These are phyloP conservation scores for Perognathus longimembris DNA, from an alignment of 2,113 vertebrate species.

Conservation along the genomic window DNA sequence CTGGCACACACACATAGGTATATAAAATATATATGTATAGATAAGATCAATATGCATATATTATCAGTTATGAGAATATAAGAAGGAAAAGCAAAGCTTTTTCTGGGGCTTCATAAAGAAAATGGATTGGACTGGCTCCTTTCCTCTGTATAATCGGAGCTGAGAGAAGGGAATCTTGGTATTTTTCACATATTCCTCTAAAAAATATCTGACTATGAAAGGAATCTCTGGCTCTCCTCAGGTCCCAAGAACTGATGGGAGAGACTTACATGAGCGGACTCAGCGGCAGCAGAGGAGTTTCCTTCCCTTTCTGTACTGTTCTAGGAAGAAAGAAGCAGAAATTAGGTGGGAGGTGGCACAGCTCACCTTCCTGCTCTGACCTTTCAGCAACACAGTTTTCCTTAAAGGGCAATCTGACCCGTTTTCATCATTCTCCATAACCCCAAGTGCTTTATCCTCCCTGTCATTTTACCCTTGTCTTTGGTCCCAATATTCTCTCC, in stretches of 20 bases:
- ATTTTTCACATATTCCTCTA: neutral
- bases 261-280: conserved; percentile 40
- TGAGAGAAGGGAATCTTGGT: neutral
- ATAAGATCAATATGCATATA: too few relatives aligned
- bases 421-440: neutral
- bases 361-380: neutral
- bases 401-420: neutral
- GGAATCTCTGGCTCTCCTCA: neutral
- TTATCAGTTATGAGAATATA: neutral
- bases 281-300: conserved; percentile 14
- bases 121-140: too few relatives aligned
- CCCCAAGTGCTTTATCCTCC: neutral
- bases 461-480: rapidly evolving
- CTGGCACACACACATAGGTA: too few relatives aligned
- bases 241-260: neutral
- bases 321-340: conserved; percentile 28
- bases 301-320: conserved; percentile 63
- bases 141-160: neutral
- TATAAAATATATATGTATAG: too few relatives aligned
- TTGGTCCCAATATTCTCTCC: neutral
- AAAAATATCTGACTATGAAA: neutral
- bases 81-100: neutral
- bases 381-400: neutral
- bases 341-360: neutral
- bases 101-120: neutral